These are phyloP conservation scores for Ancistrus triradiatus DNA, from an alignment of 2,113 vertebrate genomes.

Conservation along the genomic window DNA sequence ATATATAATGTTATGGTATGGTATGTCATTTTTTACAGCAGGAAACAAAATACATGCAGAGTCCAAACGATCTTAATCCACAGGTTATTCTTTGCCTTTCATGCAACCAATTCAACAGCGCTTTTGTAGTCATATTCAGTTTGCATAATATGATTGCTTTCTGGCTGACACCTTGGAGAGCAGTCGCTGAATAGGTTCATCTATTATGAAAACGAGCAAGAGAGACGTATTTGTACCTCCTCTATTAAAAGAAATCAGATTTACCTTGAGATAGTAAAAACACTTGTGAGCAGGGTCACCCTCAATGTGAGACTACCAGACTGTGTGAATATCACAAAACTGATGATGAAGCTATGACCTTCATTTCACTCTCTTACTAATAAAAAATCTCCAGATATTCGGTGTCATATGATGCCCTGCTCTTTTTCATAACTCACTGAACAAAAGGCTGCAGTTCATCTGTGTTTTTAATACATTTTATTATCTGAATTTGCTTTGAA, in stretches of 20 bases:
- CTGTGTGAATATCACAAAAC: slow-evolving; percentile 20
- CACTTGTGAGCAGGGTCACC: slow-evolving; percentile 9
- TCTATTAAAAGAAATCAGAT: slow-evolving; percentile 23
- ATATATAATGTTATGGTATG: too few species aligned
- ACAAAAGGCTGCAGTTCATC: slow-evolving; percentile 2
- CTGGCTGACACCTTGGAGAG: slow-evolving; percentile 7
- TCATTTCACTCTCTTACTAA: slow-evolving; percentile 26
- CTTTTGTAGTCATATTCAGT: slow-evolving; percentile 1
- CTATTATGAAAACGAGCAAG: slow-evolving; percentile 21
- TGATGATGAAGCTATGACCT: slow-evolving; percentile 23
- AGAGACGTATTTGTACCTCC: slow-evolving; percentile 22
- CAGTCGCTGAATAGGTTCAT: slow-evolving; percentile 16
- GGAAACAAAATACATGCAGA: neutral
- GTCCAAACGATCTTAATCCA: neutral
- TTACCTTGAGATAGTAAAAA: slow-evolving; percentile 39
- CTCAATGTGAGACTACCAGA: slow-evolving; percentile 5
- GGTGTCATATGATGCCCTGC: slow-evolving; percentile 7
- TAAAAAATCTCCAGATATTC: slow-evolving; percentile 5
- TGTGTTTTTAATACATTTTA: slow-evolving; percentile 6
- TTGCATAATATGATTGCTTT: slow-evolving; percentile 33
- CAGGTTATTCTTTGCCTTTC: neutral
- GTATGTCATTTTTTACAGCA: too few species aligned
- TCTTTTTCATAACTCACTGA: slow-evolving; percentile 17
- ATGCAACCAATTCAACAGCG: slow-evolving; percentile 10
- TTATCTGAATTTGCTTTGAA: slow-evolving; percentile 19